Percentiles rank a stretch among this genome's conserved stretches.
Evolutionary conservation across 2,888 invertebrate genomes (phyloP).

Genomic region (Disparrhopalites patrizii): DNA sequence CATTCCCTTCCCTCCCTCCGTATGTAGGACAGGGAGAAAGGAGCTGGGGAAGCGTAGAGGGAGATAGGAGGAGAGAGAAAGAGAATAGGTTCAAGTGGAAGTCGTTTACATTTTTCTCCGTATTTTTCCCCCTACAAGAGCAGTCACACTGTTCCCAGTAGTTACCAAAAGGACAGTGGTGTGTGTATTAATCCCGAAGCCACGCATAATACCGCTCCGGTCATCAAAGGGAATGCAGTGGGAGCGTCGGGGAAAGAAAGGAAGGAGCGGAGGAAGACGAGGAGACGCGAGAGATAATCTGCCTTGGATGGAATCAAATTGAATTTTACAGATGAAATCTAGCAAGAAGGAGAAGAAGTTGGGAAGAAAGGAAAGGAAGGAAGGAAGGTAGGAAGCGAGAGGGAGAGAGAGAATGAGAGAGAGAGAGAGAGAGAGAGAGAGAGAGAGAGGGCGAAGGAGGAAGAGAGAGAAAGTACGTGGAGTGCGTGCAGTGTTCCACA

Average conservation of each 20-base stretch:
- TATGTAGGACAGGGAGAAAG: too few relatives aligned
- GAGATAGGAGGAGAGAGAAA: background rate
- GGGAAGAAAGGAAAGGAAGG: background rate
- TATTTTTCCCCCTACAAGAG: too few relatives aligned
- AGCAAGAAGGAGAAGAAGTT: background rate
- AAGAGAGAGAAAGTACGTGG: background rate
- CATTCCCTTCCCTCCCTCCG: background rate
- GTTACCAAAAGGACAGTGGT: too few relatives aligned
- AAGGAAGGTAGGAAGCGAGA: background rate
- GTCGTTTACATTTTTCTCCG: too few relatives aligned
- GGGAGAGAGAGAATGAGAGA: background rate
- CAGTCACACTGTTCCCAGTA: too few relatives aligned
- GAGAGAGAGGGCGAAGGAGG: background rate
- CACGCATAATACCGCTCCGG: too few relatives aligned
- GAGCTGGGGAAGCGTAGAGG: background rate
- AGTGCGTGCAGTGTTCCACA: background rate
- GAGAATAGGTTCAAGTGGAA: background rate
- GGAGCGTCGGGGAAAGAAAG: background rate
- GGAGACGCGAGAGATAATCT: too few relatives aligned
- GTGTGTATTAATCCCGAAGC: too few relatives aligned
- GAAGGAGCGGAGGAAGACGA: background rate
- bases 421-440: background rate
- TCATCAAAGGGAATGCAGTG: background rate
- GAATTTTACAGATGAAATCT: slow-evolving; percentile 4
- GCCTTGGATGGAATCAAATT: background rate